These are phyloP conservation scores for Athalia cordata DNA, from an alignment of 2,888 invertebrate genomes.

Conservation along the genomic window DNA sequence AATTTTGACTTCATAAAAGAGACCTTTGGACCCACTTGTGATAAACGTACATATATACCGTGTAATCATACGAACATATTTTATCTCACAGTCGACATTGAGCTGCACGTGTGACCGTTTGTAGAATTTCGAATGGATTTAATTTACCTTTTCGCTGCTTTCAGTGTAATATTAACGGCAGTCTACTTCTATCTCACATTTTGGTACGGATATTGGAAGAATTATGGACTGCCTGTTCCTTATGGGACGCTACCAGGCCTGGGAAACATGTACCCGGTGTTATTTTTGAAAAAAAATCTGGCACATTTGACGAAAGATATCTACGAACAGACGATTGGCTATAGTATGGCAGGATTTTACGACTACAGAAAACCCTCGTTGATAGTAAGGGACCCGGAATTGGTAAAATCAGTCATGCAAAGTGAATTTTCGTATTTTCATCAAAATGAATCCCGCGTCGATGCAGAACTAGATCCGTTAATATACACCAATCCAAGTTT, in stretches of 20 bases:
- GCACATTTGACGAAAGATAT: not conserved
- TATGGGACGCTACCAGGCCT: not conserved
- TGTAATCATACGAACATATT: too few species aligned
- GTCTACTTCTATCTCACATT: not conserved
- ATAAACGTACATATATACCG: too few species aligned
- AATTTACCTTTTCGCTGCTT: too few species aligned
- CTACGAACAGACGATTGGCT: constrained; percentile 8
- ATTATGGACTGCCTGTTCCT: not conserved
- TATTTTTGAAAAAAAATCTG: constrained; percentile 4
- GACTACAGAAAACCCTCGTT: constrained; percentile 54
- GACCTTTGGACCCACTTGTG: too few species aligned
- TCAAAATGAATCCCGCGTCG: constrained; percentile 50
- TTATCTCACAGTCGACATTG: too few species aligned
- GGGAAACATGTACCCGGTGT: constrained; percentile 12
- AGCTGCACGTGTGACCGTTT: too few species aligned
- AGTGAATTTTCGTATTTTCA: constrained; percentile 61
- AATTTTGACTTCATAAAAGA: too few species aligned
- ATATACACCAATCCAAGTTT: constrained; percentile 62
- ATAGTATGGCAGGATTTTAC: constrained; percentile 31
- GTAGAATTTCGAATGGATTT: too few species aligned
- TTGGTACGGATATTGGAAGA: constrained; percentile 18
- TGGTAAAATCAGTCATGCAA: constrained; percentile 60
- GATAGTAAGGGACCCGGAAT: constrained; percentile 59
- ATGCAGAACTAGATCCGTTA: constrained; percentile 57
- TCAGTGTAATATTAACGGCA: too few species aligned